Evolutionary conservation across 2,797 vertebrate genomes (phyloP).

Genomic region (Austrolebias charrua): DNA sequence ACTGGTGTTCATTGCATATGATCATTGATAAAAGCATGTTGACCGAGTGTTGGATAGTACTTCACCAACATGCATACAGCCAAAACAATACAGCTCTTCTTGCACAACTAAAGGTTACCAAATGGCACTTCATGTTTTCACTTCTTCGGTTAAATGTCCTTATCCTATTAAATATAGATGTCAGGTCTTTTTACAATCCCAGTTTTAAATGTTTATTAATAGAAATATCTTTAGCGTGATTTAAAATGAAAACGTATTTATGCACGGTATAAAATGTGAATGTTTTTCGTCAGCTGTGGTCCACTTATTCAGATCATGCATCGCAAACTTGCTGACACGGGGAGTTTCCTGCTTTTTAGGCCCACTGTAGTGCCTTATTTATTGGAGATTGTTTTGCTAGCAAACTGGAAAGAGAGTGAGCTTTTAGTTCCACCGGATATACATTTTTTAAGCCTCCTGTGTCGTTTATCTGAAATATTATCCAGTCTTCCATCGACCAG

Average conservation of each 20-base stretch:
- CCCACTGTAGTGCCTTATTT: constrained; percentile 71
- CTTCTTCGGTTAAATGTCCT: constrained; percentile 5
- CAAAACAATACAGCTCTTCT: constrained; percentile 9
- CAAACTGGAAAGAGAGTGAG: constrained; percentile 64
- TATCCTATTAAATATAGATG: constrained; percentile 30
- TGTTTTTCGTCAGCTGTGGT: constrained; percentile 42
- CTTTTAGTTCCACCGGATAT: constrained; percentile 41
- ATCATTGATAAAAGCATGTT: constrained; percentile 36
- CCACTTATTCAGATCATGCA: constrained; percentile 45
- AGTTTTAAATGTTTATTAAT: constrained; percentile 62
- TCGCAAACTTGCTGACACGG: background rate
- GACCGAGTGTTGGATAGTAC: constrained; percentile 12
- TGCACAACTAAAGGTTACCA: constrained; percentile 5
- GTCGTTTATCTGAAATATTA: constrained; percentile 20
- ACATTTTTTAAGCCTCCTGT: constrained; percentile 26
- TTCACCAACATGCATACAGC: constrained; percentile 33
- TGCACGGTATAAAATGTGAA: constrained; percentile 75
- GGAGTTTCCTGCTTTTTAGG: constrained; percentile 28
- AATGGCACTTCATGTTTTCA: constrained; percentile 36
- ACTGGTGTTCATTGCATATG: constrained; percentile 36
- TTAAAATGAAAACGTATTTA: constrained; percentile 72
- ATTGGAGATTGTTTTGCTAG: constrained; percentile 61
- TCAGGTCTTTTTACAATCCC: constrained; percentile 49
- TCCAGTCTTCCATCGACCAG: constrained; percentile 27
- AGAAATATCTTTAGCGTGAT: constrained; percentile 71